Evolutionary conservation across 2,113 vertebrate genomes (phyloP), one percentile per base, ranked within the genome.

Genomic region (Etheostoma cragini): DNA sequence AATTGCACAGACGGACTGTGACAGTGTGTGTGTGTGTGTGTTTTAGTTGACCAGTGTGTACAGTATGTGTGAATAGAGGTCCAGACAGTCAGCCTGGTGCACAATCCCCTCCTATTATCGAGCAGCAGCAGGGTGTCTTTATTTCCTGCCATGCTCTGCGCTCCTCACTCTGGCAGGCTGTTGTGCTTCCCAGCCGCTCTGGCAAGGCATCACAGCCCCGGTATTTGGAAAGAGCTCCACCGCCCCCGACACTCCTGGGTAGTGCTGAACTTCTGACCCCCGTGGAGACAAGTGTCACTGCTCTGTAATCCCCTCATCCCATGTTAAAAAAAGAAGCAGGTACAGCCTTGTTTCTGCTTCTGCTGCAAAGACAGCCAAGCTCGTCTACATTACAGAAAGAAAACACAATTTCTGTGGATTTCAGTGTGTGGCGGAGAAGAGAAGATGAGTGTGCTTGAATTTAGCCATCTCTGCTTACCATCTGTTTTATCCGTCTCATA

Each of bases 401-500:
- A 42, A 11, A 60, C 61, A 24, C 33, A 0, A 46, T 56, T 67
- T 60, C 6, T 67, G 65, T 52, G 49, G 89, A 61, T 73, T 78
- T 67, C 54, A 8, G 77, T 72, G 65, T 65, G 30, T 58, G 50
- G 49, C 11, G 26, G 50, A 65, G 45, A 45, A 54, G 30, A 60
- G 57, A 46, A 50, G 38, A 76, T 52, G 64, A 84, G 83, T 73
- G 76, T 80, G 84, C 68, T 84, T 47, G 12, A 46, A 82, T 90
- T 72, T 57, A 70, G 26, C 84, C 89, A 93, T 91, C 91, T 96
- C 95, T 94, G 93, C 94, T 89, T 91, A 84, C 95, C 96, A 97
- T 98, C 96, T 97, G 96, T 96, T 95, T 92, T 94, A 93, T 86
- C 57, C 80, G 75, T 78, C 91, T 94, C 80, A 88, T 87, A 88